phyloP scores from a whole-genome alignment of 1,140 invertebrate genomes.

The Procambarus clarkii region DNA sequence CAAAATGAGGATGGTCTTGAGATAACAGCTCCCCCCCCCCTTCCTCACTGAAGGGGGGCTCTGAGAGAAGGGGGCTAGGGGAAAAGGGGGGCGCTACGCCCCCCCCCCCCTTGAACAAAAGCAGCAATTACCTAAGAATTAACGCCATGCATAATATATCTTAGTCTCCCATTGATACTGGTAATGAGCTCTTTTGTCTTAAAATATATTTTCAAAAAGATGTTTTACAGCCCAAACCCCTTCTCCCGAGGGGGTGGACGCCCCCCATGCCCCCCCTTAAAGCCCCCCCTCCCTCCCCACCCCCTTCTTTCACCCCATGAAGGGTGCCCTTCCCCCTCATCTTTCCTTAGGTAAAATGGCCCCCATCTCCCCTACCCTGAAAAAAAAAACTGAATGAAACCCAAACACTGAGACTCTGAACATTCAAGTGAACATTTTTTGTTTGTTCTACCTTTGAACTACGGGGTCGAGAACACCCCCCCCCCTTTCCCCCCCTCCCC shows the following conservation, averaged over 20 bases:
- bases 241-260: background rate
- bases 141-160: constrained; percentile 58
- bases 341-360: background rate
- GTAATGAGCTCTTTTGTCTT: constrained; percentile 66
- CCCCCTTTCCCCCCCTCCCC: too few relatives aligned
- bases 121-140: constrained; percentile 52
- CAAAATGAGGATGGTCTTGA: background rate
- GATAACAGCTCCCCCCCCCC: constrained; percentile 10
- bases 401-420: constrained; percentile 6
- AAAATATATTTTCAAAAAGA: constrained; percentile 42
- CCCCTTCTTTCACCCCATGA: background rate
- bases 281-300: background rate
- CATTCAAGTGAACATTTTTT: too few relatives aligned
- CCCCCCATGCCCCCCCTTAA: background rate
- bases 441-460: background rate
- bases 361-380: background rate
- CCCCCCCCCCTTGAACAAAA: constrained; percentile 34
- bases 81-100: too few relatives aligned
- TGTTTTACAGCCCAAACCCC: background rate
- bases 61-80: constrained; percentile 32
- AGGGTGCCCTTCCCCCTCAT: background rate
- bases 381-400: constrained; percentile 19
- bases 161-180: constrained; percentile 39
- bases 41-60: background rate
- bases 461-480: background rate